Evolutionary conservation across 2,113 vertebrate species (phyloP).

Genomic region (Muscicapa adusta): DNA sequence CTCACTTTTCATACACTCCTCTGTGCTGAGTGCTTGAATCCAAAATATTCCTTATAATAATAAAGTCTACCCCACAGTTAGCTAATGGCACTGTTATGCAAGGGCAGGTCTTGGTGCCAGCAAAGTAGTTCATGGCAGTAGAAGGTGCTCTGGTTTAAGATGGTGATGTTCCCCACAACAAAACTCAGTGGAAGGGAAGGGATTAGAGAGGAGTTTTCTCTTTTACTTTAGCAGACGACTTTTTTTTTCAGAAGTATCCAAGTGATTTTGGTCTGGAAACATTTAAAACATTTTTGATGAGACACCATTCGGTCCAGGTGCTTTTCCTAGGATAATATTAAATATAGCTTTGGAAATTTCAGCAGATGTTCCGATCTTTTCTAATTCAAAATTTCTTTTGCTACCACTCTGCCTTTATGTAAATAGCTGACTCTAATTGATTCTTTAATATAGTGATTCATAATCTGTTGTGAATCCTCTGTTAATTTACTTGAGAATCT

Average conservation of each 20-base stretch:
- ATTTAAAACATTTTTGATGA: slow-evolving; percentile 3
- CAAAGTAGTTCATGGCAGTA: not conserved
- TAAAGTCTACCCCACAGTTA: not conserved
- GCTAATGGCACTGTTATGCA: not conserved
- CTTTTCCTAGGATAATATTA: slow-evolving; percentile 40
- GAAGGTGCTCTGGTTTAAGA: not conserved
- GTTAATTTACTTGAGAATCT: not conserved
- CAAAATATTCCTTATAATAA: not conserved
- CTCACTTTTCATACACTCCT: not conserved
- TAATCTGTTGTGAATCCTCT: slow-evolving; percentile 13
- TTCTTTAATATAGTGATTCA: not conserved
- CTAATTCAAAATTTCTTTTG: not conserved
- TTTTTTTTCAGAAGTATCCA: not conserved
- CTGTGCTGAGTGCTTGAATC: not conserved
- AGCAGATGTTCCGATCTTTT: slow-evolving; percentile 26
- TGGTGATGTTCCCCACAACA: not conserved
- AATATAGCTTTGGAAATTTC: slow-evolving; percentile 42
- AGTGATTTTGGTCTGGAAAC: slow-evolving; percentile 16
- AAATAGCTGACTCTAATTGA: slow-evolving; percentile 11
- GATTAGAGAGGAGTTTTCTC: not conserved
- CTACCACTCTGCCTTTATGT: slow-evolving; percentile 2
- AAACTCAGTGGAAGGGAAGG: not conserved
- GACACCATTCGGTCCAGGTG: slow-evolving; percentile 35
- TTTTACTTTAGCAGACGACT: not conserved
- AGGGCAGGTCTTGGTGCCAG: not conserved